Evolutionary conservation across 1,140 invertebrate species (phyloP).

Genomic region (Drosophila parvula): DNA sequence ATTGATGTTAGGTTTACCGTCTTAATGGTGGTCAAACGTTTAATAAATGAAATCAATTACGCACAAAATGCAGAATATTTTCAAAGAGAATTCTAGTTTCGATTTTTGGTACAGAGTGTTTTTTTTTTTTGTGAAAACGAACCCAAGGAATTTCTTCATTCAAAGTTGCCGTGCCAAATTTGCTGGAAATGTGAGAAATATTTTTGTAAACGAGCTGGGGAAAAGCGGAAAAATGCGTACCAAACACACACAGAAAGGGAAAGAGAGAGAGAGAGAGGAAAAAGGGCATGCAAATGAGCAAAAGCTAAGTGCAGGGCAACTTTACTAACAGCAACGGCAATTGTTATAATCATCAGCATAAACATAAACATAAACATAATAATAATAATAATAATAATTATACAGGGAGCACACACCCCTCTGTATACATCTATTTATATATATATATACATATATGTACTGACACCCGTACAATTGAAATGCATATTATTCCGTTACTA

Average conservation of each 20-base stretch:
- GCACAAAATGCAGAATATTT: slow-evolving; percentile 21
- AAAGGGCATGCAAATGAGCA: slow-evolving; percentile 34
- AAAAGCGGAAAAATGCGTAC: slow-evolving; percentile 48
- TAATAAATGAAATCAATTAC: slow-evolving; percentile 14
- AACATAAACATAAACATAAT: slow-evolving; percentile 59
- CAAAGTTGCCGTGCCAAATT: slow-evolving; percentile 43
- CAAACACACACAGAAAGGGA: slow-evolving; percentile 4
- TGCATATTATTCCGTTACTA: slow-evolving; percentile 67
- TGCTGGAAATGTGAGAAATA: slow-evolving; percentile 38
- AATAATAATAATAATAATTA: slow-evolving; percentile 49
- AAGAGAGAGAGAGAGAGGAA: background rate
- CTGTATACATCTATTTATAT: background rate
- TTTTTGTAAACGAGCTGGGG: slow-evolving; percentile 34
- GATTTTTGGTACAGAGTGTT: background rate
- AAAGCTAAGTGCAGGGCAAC: slow-evolving; percentile 22
- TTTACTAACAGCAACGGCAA: slow-evolving; percentile 73
- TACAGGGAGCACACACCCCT: slow-evolving; percentile 4
- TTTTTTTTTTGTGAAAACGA: slow-evolving; percentile 3
- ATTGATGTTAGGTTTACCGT: background rate
- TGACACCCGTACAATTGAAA: slow-evolving; percentile 46
- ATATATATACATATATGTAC: slow-evolving; percentile 10
- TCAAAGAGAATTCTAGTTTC: slow-evolving; percentile 16
- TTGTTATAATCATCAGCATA: slow-evolving; percentile 73
- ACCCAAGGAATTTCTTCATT: slow-evolving; percentile 38
- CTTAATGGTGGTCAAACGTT: background rate